These are phyloP conservation scores for Palythoa grandis DNA, from an alignment of 92 coral and sea anemone species.

Conservation along the genomic window DNA sequence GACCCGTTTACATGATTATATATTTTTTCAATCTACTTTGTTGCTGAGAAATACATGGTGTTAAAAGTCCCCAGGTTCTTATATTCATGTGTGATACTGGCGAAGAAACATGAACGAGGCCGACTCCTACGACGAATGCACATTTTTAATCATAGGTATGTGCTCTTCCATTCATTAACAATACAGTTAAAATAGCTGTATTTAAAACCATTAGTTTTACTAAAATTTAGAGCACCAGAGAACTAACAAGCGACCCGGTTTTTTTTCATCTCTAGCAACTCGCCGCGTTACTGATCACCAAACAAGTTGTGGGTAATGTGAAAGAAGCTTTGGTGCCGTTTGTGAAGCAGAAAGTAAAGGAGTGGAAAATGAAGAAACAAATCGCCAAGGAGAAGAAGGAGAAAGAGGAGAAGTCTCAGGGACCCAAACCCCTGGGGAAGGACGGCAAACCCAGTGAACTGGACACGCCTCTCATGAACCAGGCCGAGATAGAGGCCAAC, in stretches of 20 bases:
- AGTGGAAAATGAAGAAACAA: slow-evolving; percentile 93
- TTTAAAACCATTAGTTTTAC: too few relatives aligned
- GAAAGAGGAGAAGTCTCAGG: slow-evolving; percentile 63
- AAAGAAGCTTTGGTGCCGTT: slow-evolving; percentile 96
- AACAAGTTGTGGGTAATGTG: slow-evolving; percentile 98
- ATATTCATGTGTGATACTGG: too few relatives aligned
- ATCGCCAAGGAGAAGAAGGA: slow-evolving; percentile 93
- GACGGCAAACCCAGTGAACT: slow-evolving; percentile 87
- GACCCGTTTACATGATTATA: too few relatives aligned
- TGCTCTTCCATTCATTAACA: too few relatives aligned
- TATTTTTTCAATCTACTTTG: too few relatives aligned
- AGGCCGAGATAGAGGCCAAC: slow-evolving; percentile 96
- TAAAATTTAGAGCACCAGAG: too few relatives aligned
- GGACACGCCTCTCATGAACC: slow-evolving; percentile 88
- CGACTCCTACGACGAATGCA: too few relatives aligned
- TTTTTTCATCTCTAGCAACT: slow-evolving; percentile 66
- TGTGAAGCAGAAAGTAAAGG: slow-evolving; percentile 98
- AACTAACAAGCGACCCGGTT: background rate
- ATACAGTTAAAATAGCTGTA: too few relatives aligned
- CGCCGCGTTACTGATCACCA: slow-evolving; percentile 95
- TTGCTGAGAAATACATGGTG: too few relatives aligned
- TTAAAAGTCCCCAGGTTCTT: too few relatives aligned
- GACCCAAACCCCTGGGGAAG: slow-evolving; percentile 50
- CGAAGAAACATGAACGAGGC: too few relatives aligned
- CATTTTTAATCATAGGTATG: too few relatives aligned